A percentile compares a stretch with the other conserved stretches of the same genome.
These are phyloP conservation scores for Ephydatia muelleri DNA, from an alignment of 37 sponge, comb jelly and placozoan genomes.

Conservation along the genomic window DNA sequence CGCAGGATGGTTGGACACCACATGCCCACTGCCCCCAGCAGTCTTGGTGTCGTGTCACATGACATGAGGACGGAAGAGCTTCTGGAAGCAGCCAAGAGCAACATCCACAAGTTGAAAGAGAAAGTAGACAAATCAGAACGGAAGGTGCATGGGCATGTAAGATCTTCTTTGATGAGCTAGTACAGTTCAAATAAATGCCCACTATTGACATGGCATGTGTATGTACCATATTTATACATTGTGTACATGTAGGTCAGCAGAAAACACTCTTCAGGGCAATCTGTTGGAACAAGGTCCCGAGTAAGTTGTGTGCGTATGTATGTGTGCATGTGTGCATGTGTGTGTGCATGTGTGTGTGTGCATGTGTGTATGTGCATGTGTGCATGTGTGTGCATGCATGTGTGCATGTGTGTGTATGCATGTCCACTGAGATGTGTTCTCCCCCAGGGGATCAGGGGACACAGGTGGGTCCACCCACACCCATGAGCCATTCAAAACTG, in stretches of 20 bases:
- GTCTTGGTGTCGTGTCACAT: slow-evolving; percentile 2
- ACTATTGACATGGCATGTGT: too few species aligned
- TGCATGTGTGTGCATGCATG: too few species aligned
- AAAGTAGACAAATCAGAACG: slow-evolving; percentile 46
- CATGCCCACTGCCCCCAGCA: not conserved
- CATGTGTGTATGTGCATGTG: too few species aligned
- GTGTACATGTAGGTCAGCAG: not conserved
- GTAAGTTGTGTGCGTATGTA: not conserved
- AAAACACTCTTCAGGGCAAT: not conserved
- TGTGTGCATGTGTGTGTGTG: too few species aligned
- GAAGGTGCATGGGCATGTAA: slow-evolving; percentile 12
- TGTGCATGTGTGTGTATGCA: not conserved
- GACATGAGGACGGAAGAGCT: slow-evolving; percentile 57
- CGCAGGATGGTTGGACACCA: slow-evolving; percentile 11
- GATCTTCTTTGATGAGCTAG: not conserved
- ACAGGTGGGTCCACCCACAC: not conserved
- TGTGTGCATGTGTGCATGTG: not conserved
- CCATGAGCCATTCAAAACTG: not conserved
- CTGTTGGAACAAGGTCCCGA: not conserved
- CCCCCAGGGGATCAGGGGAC: not conserved
- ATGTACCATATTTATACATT: too few species aligned
- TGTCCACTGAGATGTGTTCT: not conserved
- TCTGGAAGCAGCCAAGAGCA: slow-evolving; percentile 47
- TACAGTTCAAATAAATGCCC: not conserved
- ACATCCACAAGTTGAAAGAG: slow-evolving; percentile 57